Base-by-base conservation (phyloP, 2,113 vertebrate species). In the Nanorana parkeri region DNA sequence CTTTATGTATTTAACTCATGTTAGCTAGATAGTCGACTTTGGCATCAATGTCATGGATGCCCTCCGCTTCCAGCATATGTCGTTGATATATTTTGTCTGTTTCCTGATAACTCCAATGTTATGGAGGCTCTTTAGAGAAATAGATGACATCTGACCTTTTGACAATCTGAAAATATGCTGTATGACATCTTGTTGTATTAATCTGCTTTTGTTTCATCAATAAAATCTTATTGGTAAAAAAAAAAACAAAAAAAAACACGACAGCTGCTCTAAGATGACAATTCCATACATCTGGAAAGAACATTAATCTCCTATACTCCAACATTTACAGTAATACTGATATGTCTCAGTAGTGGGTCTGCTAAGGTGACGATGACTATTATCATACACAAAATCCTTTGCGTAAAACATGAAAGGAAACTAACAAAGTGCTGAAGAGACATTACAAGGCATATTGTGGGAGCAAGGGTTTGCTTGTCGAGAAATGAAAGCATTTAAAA, bases 241-340 rank as follows among this genome's bases (percentile, higher is more conserved):
- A 55, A 78, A 65, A 26, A 20, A 81, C 66, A 89, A 84, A 88
- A 88, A 89, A 86, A n/a, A n/a, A n/a, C n/a, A n/a, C n/a, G n/a
- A n/a, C n/a, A n/a, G n/a, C n/a, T n/a, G n/a, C n/a, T n/a, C n/a
- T n/a, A n/a, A 87, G 85, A 86, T 82, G 88, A 86, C 86, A 67
- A 84, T 85, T 85, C 85, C 85, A 91, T 88, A 89, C 86, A 80
- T 87, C 87, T 74, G 85, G 87, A 80, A 87, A 72, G 86, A 78
- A 90, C 79, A 41, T 84, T 84, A 84, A 58, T 88, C 87, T 89
- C 87, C 87, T 87, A 72, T 52, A 85, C 88, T 87, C 87, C 88
- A 86, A 89, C 84, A 87, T 81, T 89, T 58, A 58, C 51, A 32
- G 0, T 90, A 92, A 93, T 88, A 93, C 92, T 91, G 92, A 84